Conservation (phyloP, 37 sponge, comb jelly and placozoan genomes). For the Spongilla lacustris region DNA sequence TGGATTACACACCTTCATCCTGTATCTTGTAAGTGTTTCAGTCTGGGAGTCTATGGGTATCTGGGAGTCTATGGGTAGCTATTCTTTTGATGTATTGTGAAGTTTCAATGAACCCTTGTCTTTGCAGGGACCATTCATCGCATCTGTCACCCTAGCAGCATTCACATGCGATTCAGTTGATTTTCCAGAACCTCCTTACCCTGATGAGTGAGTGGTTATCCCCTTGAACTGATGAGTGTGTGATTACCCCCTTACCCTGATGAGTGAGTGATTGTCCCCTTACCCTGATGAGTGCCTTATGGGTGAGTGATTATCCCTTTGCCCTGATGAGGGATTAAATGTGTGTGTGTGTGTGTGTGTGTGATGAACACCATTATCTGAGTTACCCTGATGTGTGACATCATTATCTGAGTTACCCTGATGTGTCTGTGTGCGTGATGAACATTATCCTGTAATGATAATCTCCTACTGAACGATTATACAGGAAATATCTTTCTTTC, state of each 20-base stretch:
- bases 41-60: not conserved
- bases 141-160: constrained; percentile 98
- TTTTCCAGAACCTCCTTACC: constrained; percentile 98
- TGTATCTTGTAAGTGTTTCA: constrained; percentile 78
- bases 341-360: no score
- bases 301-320: no score
- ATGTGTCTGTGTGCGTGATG: no score
- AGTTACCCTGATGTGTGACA: no score
- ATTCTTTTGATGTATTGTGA: not conserved
- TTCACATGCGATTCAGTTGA: constrained; percentile 94
- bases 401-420: no score
- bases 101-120: not conserved
- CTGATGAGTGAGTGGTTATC: constrained; percentile 55
- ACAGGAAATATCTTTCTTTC: not conserved
- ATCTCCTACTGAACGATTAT: no score
- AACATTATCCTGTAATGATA: not conserved
- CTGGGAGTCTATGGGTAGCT: not conserved
- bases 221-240: not conserved
- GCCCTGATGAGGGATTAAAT: no score
- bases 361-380: no score
- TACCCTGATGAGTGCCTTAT: no score
- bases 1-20: constrained; percentile 96
- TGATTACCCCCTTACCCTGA: not conserved
- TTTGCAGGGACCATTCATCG: constrained; percentile 98
- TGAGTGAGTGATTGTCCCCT: no score